These are phyloP conservation scores for Cheilosia vernalis DNA, from an alignment of 2,888 invertebrate genomes.

Conservation along the genomic window DNA sequence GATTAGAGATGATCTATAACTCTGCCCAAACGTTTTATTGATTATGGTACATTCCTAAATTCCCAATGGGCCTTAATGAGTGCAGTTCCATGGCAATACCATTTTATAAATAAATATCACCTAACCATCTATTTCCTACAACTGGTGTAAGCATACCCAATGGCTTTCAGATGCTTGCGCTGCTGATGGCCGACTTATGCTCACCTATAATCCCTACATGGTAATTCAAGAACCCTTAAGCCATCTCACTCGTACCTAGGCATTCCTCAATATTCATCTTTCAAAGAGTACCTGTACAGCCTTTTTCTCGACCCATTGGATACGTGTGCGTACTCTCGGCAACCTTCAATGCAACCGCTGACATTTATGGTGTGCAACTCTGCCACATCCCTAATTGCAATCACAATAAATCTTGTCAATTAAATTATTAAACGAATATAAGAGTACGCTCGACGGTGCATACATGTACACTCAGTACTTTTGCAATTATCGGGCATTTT, in stretches of 20 bases:
- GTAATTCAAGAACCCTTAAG: not conserved
- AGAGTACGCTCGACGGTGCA: conserved; percentile 26
- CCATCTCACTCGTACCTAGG: not conserved
- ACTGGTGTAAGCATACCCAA: too few species aligned
- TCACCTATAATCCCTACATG: not conserved
- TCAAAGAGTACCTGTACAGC: conserved; percentile 4
- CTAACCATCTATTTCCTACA: too few species aligned
- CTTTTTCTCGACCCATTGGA: conserved; percentile 34
- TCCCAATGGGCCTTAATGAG: too few species aligned
- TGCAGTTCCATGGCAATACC: too few species aligned
- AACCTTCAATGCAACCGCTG: conserved; percentile 57
- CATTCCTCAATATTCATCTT: conserved; percentile 36
- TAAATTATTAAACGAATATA: conserved; percentile 81
- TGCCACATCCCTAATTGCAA: conserved; percentile 80
- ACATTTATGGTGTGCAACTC: conserved; percentile 57
- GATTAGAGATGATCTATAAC: too few species aligned
- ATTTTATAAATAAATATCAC: too few species aligned
- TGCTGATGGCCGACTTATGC: not conserved
- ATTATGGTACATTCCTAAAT: too few species aligned
- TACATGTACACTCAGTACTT: conserved; percentile 58
- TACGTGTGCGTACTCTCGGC: conserved; percentile 27
- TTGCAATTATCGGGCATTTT: conserved; percentile 81
- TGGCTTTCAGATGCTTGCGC: too few species aligned
- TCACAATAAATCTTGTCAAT: conserved; percentile 83
- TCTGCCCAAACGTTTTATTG: too few species aligned